A percentile compares a stretch with the other conserved stretches of the same genome.
phyloP scores from a whole-genome alignment of 2,113 vertebrate species.

The Limanda limanda region DNA sequence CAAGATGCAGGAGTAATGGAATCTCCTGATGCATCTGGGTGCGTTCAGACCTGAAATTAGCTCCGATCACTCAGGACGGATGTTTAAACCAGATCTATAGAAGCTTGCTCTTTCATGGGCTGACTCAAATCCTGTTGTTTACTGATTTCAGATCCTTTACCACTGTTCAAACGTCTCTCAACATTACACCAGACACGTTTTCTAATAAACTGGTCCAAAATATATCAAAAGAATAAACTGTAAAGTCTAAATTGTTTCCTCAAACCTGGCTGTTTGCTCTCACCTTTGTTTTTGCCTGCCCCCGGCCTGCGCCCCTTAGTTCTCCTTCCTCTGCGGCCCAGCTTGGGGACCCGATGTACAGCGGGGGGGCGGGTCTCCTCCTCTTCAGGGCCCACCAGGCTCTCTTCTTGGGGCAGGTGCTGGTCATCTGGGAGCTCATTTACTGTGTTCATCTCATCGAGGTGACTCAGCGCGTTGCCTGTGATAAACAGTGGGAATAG shows the following conservation, averaged over 20 bases:
- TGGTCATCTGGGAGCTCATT: conserved; percentile 55
- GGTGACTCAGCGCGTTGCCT: conserved; percentile 86
- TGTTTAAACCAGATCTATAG: background rate
- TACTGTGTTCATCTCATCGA: conserved; percentile 79
- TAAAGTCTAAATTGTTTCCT: background rate
- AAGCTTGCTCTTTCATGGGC: too few relatives aligned
- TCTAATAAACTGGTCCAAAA: background rate
- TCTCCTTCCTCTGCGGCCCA: conserved; percentile 85
- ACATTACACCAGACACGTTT: background rate
- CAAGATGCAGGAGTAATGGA: too few relatives aligned
- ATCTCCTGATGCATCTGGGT: too few relatives aligned
- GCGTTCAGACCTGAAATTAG: too few relatives aligned
- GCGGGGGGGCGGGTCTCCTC: conserved; percentile 22
- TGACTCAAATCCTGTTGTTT: too few relatives aligned
- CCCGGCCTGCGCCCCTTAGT: conserved; percentile 81
- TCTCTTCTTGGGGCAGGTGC: conserved; percentile 71
- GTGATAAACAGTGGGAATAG: conserved; percentile 14
- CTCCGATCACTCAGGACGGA: too few relatives aligned
- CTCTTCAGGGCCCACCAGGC: conserved; percentile 45
- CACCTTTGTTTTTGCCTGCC: conserved; percentile 81
- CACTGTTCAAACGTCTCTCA: background rate
- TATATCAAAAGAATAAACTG: background rate
- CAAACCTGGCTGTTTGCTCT: conserved; percentile 37
- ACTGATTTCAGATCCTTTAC: too few relatives aligned
- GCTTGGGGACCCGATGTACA: conserved; percentile 72